Base-by-base conservation (phyloP, 2,888 invertebrate genomes). In the Blomia tropicalis region DNA sequence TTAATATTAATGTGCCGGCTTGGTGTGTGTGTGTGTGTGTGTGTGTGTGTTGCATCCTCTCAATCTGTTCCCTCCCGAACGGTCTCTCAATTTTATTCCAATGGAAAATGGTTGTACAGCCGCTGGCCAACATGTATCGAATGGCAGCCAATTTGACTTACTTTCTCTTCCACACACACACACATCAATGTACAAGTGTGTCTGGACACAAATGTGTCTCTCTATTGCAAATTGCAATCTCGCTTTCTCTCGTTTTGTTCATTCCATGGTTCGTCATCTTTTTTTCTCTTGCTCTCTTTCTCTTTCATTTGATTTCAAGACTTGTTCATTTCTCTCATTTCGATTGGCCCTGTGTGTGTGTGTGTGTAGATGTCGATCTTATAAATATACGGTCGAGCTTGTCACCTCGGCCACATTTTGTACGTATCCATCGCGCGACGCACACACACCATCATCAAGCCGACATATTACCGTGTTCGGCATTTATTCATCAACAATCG, bases 331-430 rank as follows among this genome's bases (percentile, higher is more conserved):
- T 41, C 41, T 41, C 41, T 41, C n/a, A n/a, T n/a, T n/a, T n/a
- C n/a, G 7, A 11, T n/a, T 47, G 51, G 7, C 7, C 22, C 51
- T 47, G 5, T 47, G 51, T 19, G 23, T 47, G 5, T 47, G 11
- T 47, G 7, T 47, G 7, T 7, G 51, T 19, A 14, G 7, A 11
- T 19, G 11, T 47, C 11, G n/a, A 47, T 47, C 51, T 47, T 47
- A 47, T 47, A 47, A 47, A 47, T 47, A 47, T 47, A 47, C 7
- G 51, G 22, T 11, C 11, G n/a, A 19, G 22, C 11, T n/a, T 47
- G 51, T 47, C 51, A 47, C 51, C 7, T 47, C 22, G 51, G 51
- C n/a, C 51, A 47, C 51, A 47, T 47, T 47, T 47, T n/a, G 51
- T 47, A 7, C 51, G 51, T 47, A n/a, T n/a, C 51, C 7, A n/a